These are phyloP conservation scores for Periophthalmus magnuspinnatus DNA, from an alignment of 2,797 vertebrate genomes.

Conservation along the genomic window DNA sequence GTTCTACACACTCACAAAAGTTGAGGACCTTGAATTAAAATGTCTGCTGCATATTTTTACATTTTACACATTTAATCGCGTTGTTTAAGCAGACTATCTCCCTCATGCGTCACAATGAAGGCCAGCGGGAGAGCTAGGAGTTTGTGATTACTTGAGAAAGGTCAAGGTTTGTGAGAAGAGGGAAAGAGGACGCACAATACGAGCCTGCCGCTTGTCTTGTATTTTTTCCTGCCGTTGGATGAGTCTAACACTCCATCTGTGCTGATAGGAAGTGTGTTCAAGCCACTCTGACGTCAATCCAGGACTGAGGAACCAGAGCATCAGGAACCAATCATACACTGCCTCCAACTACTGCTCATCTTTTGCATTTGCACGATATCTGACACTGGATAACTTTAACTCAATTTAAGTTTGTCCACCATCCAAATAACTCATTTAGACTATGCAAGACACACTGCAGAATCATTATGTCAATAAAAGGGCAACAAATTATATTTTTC, in stretches of 20 bases:
- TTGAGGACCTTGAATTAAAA: background rate
- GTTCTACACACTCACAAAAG: conserved; percentile 12
- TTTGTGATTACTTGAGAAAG: conserved; percentile 38
- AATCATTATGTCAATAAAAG: too few relatives aligned
- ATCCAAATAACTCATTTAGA: background rate
- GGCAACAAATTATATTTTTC: too few relatives aligned
- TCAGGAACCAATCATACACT: conserved; percentile 66
- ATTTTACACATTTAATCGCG: conserved; percentile 13
- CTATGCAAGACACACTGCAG: background rate
- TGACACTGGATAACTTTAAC: conserved; percentile 7
- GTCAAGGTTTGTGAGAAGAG: conserved; percentile 63
- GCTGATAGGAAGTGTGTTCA: conserved; percentile 74
- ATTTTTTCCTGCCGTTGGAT: conserved; percentile 65
- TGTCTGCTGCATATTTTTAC: background rate
- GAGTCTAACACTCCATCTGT: conserved; percentile 61
- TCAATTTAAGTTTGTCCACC: conserved; percentile 10
- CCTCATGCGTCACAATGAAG: conserved; percentile 30
- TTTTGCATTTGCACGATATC: conserved; percentile 26
- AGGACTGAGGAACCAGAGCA: conserved; percentile 68
- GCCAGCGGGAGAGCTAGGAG: conserved; percentile 12
- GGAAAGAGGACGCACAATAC: conserved; percentile 69
- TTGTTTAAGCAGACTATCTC: conserved; percentile 30
- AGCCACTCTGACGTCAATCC: conserved; percentile 75
- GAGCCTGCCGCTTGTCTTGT: conserved; percentile 50
- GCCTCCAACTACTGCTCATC: conserved; percentile 10